Base-by-base conservation (phyloP, 2,113 vertebrate genomes). In the Brevimyrus niger region DNA sequence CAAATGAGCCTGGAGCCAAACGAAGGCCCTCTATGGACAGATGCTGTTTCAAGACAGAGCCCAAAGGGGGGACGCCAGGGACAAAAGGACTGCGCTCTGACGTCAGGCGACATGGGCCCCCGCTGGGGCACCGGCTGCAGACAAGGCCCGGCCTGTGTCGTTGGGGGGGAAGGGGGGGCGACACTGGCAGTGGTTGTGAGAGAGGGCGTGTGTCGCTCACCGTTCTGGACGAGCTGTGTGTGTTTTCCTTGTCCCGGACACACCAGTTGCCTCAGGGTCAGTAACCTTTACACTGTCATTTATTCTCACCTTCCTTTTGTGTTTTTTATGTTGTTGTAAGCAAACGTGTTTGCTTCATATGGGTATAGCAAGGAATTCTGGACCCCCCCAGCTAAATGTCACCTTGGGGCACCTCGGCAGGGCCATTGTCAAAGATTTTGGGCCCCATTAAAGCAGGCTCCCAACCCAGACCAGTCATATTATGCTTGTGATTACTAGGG, bases 1-100 rank as follows among this genome's bases (percentile, higher is more conserved):
- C 47, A 89, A 84, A 90, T 86, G 88, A 89, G 86, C 85, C 31
- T 31, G 50, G 23, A 51, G 87, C 88, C 38, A 31, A 73, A 38
- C 8, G 4, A 48, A 51, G n/a, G 82, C 19, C 1, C 88, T 69
- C 13, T 69, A 3, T 27, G 86, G 53, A 86, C 65, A 53, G 47
- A 89, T n/a, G 51, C 83, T 50, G 55, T 80, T 87, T 87, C 44
- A 46, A 88, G 42, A 80, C 53, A 27, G 90, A 85, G 87, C 65
- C 58, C 61, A 73, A 48, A 44, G 58, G 83, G 69, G 51, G 61
- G 38, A n/a, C 27, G n/a, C 38, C 46, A 38, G 31, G 44, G 31
- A 86, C 58, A 90, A 55, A 87, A 61, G n/a, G 35, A 9, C 35
- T 4, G 27, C 11, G 17, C 47, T 53, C 47, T 86, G 90, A 90